Conservation (phyloP, 2,888 invertebrate genomes). For the Bombylius major region DNA sequence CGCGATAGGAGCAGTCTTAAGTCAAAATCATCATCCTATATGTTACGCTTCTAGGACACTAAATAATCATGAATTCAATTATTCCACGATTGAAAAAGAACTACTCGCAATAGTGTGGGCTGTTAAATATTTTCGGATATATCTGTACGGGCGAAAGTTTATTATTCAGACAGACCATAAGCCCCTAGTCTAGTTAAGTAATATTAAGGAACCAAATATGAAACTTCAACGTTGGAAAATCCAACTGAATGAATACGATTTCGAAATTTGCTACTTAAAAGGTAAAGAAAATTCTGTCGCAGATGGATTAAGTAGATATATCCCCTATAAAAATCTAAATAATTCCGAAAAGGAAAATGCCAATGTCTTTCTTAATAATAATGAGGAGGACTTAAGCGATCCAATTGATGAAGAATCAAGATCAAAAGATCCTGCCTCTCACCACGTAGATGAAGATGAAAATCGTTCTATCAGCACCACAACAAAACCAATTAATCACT, state of each 20-base stretch:
- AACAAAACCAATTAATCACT: constrained; percentile 5
- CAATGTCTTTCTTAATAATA: neutral
- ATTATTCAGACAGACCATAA: neutral
- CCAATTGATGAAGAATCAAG: neutral
- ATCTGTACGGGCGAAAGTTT: neutral
- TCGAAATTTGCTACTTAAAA: neutral
- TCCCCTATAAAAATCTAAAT: neutral
- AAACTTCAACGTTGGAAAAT: neutral
- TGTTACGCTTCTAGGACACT: neutral
- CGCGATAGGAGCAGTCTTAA: constrained; percentile 3
- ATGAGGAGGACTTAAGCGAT: neutral
- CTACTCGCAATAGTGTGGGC: neutral
- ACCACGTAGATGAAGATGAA: too few relatives aligned
- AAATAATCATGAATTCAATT: neutral
- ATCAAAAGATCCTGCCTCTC: neutral
- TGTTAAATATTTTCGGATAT: neutral
- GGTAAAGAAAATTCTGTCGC: neutral
- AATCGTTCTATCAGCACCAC: neutral
- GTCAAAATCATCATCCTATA: neutral
- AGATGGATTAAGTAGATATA: neutral
- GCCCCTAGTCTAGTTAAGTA: neutral
- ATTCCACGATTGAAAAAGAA: neutral
- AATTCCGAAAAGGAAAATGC: neutral
- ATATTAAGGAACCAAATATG: neutral
- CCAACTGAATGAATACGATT: neutral